Base-by-base conservation (phyloP, 2,888 invertebrate genomes). In the Cremastinae sp. region DNA sequence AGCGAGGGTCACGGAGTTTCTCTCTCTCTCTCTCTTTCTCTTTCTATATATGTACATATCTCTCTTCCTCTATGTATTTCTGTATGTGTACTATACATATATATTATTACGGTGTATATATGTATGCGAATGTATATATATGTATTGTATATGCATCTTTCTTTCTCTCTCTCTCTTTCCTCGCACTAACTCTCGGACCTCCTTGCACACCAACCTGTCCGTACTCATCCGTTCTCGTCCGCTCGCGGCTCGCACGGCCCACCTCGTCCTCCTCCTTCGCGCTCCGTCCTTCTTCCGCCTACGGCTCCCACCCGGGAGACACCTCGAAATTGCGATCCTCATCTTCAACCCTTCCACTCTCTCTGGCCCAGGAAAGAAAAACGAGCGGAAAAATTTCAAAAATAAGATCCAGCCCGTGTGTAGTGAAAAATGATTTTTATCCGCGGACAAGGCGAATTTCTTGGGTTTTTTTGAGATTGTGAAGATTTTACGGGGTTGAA, bases 261-360 rank as follows among this genome's bases (percentile, higher is more conserved):
- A 70, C 82, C 69, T 51, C 20, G 7, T 45, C 35, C 37, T 18
- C 18, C 45, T 41, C 45, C 78, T 70, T 74, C 78, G 75, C 74
- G 28, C 69, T 78, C 78, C 82, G 49, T 82, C 83, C 87, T 88
- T 86, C 87, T 87, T 88, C 85, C 85, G 85, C 88, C 86, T 84
- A 86, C 84, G 84, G 84, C 80, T 78, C 49, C 51, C 43, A 72
- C 53, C 45, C 66, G 41, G 35, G 55, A 39, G 49, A 69, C 58
- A 10, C 35, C 41, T 14, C 3, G 55, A 66, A 68, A 68, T 58
- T 45, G 49, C 58, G 39, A 47, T 68, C 49, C 41, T 68, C 39
- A 12, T 58, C 58, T 58, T 58, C 39, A 58, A 49, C 58, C 49
- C 49, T 14, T 58, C 20, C 12, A 28, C 28, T n/a, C n/a, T n/a